phyloP scores from a whole-genome alignment of 2,113 vertebrate genomes.

The Ariopsis seemanni region DNA sequence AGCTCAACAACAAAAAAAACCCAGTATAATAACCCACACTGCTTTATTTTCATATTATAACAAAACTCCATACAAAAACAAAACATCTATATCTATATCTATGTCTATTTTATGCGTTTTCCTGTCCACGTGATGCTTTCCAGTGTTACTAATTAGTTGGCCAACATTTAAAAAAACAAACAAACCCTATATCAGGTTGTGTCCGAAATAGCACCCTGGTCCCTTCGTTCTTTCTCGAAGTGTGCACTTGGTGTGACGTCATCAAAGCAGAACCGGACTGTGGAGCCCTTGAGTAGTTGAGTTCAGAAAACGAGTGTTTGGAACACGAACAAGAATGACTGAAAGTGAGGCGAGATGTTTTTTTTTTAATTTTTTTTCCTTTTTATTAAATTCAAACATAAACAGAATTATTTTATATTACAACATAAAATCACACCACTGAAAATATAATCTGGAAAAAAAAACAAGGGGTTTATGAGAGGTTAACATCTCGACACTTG shows the following conservation, averaged over 20 bases:
- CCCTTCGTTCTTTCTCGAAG: neutral
- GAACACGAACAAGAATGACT: constrained; percentile 61
- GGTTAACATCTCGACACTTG: too few species aligned
- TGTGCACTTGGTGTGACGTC: neutral
- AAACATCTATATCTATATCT: neutral
- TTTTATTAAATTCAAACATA: too few species aligned
- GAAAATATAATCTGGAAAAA: too few species aligned
- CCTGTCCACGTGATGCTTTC: too few species aligned
- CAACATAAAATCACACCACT: too few species aligned
- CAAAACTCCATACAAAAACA: neutral
- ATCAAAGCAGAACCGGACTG: too few species aligned
- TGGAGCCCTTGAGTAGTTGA: neutral
- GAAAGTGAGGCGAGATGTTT: neutral
- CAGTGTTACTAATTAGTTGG: neutral
- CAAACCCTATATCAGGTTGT: neutral
- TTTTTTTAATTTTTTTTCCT: neutral
- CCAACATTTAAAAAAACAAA: neutral
- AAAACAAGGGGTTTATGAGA: too few species aligned
- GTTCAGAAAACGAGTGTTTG: neutral
- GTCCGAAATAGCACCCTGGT: neutral
- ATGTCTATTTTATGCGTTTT: too few species aligned
- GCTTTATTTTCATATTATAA: neutral
- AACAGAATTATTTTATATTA: too few species aligned
- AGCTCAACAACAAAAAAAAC: neutral
- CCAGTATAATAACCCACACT: neutral